Evolutionary conservation across 2,113 vertebrate species (phyloP).

Genomic region (Odocoileus hemionus): DNA sequence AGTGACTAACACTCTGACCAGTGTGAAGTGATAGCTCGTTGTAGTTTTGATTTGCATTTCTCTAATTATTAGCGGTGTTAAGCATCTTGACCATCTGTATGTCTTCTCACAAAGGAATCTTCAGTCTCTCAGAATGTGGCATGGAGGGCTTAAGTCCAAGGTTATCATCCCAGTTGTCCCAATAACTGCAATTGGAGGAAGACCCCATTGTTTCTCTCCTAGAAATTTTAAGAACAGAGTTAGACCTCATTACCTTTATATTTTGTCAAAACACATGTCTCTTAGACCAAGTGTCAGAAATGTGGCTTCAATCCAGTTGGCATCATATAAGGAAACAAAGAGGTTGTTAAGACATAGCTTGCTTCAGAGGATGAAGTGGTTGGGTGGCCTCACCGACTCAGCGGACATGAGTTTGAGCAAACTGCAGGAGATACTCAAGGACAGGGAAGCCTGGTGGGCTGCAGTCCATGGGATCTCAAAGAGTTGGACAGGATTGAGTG

Average conservation of each 20-base stretch:
- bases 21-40: background rate
- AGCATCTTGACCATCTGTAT: background rate
- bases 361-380: background rate
- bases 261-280: background rate
- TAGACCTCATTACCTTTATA: background rate
- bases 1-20: background rate
- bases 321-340: background rate
- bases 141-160: background rate
- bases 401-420: fast-evolving
- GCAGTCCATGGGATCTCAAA: background rate
- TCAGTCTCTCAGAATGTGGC: background rate
- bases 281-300: background rate
- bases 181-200: background rate
- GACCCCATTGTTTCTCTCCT: background rate
- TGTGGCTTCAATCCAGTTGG: too few species aligned
- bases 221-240: background rate
- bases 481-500: background rate
- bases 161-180: too few species aligned
- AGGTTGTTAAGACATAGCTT: too few species aligned
- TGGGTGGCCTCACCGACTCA: background rate
- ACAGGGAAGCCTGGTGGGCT: background rate
- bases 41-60: background rate
- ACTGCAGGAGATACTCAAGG: background rate
- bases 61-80: fast-evolving
- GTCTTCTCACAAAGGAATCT: background rate